Base-by-base conservation (phyloP, 64 coral and sea anemone species). In the Stichodactyla mertensii region DNA sequence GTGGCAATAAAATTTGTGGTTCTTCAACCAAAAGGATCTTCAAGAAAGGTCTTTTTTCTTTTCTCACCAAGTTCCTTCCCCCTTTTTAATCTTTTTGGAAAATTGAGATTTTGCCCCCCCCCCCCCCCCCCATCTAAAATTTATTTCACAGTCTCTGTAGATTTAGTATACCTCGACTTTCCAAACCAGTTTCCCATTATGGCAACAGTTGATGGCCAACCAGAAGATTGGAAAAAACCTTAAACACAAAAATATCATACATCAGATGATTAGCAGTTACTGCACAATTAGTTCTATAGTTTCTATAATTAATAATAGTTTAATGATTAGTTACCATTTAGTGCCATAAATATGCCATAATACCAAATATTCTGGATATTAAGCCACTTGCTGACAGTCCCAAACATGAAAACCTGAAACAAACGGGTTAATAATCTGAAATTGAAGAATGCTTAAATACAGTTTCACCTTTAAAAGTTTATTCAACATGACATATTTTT, bases 101-200 rank as follows among this genome's bases (percentile, higher is more conserved):
- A n/a, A n/a, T n/a, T n/a, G n/a, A n/a, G n/a, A n/a, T 15, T 19
- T 19, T 14, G 16, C 18, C 16, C 61, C 61, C 0, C 11, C 11
- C 61, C 61, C 16, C 61, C 2, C 2, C 0, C 61, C 5, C 13
- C 0, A 64, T 20, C 11, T 15, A 9, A 58, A 58, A 9, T 58
- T 7, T 1, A 18, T 69, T 9, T n/a, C 18, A 9, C 18, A n/a
- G 64, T 20, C 64, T 45, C 45, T 6, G 12, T 15, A 12, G 9
- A 51, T 27, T 79, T 4, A 52, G 52, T 18, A n/a, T 66, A 95
- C 94, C 94, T 92, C 53, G 94, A 92, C 66, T 95, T 95, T 71
- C 94, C 94, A 90, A 95, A 95, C 94, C 94, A 95, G 88, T 95
- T 95, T 52, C 94, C 94, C 94, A 95, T 95, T 9, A 95, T 86